Evolutionary conservation across 2,888 invertebrate species (phyloP).

Genomic region (Thysanoteuthis rhombus): DNA sequence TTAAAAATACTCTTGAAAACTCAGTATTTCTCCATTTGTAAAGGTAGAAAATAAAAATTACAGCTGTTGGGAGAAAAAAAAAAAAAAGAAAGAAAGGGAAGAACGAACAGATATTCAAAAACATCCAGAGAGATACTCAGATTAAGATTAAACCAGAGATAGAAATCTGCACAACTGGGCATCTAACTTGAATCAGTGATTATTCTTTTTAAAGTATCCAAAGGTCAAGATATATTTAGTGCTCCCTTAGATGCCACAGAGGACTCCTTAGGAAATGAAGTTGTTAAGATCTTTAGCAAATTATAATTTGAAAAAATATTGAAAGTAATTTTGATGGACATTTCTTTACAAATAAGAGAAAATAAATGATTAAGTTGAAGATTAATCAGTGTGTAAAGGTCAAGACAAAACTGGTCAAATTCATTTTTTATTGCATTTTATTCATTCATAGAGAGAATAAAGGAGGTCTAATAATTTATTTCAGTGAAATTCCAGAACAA

Average conservation of each 20-base stretch:
- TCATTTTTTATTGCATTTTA: background rate
- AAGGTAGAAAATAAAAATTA: background rate
- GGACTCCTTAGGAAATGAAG: background rate
- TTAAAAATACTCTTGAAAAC: background rate
- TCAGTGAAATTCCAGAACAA: background rate
- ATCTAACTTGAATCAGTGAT: background rate
- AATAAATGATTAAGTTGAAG: background rate
- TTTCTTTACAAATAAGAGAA: background rate
- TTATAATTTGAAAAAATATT: background rate
- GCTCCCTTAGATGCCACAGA: background rate
- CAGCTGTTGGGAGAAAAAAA: background rate
- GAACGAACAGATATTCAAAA: too few species aligned
- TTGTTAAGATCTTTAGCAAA: background rate
- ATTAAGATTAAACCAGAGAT: background rate
- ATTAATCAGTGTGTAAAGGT: too few species aligned
- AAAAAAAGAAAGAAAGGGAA: background rate
- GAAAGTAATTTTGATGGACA: background rate
- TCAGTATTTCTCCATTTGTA: background rate
- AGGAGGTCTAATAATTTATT: background rate
- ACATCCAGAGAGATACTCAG: background rate
- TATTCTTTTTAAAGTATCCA: background rate
- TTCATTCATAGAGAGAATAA: background rate
- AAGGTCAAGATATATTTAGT: background rate
- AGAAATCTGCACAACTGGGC: background rate
- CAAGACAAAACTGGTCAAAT: background rate